phyloP scores from a whole-genome alignment of 1,140 invertebrate species.

The Tribolium madens region DNA sequence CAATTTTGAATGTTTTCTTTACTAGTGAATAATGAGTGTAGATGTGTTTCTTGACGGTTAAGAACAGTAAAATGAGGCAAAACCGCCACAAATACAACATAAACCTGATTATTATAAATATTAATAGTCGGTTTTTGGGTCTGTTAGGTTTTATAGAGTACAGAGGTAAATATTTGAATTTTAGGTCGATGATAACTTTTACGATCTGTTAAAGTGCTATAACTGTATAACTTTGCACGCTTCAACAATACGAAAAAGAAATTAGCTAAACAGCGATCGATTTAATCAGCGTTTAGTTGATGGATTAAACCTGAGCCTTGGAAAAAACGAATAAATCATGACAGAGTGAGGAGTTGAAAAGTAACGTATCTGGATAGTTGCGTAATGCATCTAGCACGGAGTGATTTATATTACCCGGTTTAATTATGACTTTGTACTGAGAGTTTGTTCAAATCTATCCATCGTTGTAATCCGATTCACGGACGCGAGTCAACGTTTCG shows the following conservation, averaged over 20 bases:
- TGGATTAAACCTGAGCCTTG: slow-evolving; percentile 3
- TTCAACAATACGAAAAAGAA: slow-evolving; percentile 27
- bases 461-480: too few species aligned
- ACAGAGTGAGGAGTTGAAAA: slow-evolving; percentile 25
- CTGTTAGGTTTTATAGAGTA: slow-evolving; percentile 13
- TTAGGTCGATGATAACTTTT: slow-evolving; percentile 21
- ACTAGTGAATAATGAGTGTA: too few species aligned
- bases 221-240: slow-evolving; percentile 9
- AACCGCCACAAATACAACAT: not conserved
- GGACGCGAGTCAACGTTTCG: too few species aligned
- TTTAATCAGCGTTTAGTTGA: not conserved
- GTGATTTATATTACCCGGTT: slow-evolving; percentile 25
- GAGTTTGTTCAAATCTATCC: slow-evolving; percentile 4
- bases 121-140: slow-evolving; percentile 4
- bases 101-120: slow-evolving; percentile 16
- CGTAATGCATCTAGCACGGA: slow-evolving; percentile 13
- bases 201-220: slow-evolving; percentile 24
- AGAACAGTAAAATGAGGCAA: too few species aligned
- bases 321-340: slow-evolving; percentile 2
- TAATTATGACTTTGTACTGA: slow-evolving; percentile 17
- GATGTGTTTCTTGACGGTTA: too few species aligned
- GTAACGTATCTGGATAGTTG: slow-evolving; percentile 21
- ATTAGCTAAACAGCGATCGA: slow-evolving; percentile 1
- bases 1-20: too few species aligned
- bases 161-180: slow-evolving; percentile 24